A percentile compares a stretch with the other conserved stretches of the same genome.
phyloP scores from a whole-genome alignment of 2,888 invertebrate genomes.

The Pterostichus niger region DNA sequence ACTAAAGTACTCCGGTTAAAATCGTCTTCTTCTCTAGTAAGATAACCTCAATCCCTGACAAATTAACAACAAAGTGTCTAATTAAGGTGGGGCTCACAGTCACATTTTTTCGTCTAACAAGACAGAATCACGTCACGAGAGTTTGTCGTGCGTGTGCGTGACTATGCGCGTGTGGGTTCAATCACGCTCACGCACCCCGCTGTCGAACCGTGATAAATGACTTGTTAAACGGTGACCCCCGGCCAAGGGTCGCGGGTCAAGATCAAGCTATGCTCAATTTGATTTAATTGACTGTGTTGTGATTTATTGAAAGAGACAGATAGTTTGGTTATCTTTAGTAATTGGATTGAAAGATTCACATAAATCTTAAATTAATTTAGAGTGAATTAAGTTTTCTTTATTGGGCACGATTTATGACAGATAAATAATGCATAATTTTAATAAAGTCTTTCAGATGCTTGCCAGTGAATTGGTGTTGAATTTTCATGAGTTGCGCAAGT shows the following conservation, averaged over 20 bases:
- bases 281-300: slow-evolving; percentile 50
- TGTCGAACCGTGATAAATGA: slow-evolving; percentile 52
- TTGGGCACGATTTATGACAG: slow-evolving; percentile 26
- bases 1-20: neutral
- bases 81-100: slow-evolving; percentile 3
- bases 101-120: neutral
- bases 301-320: slow-evolving; percentile 24
- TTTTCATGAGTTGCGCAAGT: slow-evolving; percentile 39
- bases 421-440: slow-evolving; percentile 47
- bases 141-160: slow-evolving; percentile 1
- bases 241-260: slow-evolving; percentile 46
- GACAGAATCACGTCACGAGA: neutral
- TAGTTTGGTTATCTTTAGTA: slow-evolving; percentile 30
- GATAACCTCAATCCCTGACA: slow-evolving; percentile 1
- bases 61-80: slow-evolving; percentile 20
- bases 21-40: neutral
- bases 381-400: slow-evolving; percentile 10
- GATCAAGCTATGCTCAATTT: slow-evolving; percentile 53
- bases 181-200: slow-evolving; percentile 29
- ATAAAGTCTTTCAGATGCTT: slow-evolving; percentile 34
- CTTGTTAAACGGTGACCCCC: slow-evolving; percentile 54
- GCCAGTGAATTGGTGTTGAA: slow-evolving; percentile 21
- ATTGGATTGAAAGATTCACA: slow-evolving; percentile 24
- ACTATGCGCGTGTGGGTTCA: slow-evolving; percentile 1
- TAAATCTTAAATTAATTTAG: slow-evolving; percentile 39